phyloP scores from a whole-genome alignment of 2,797 vertebrate species.

The Urocyon cinereoargenteus region DNA sequence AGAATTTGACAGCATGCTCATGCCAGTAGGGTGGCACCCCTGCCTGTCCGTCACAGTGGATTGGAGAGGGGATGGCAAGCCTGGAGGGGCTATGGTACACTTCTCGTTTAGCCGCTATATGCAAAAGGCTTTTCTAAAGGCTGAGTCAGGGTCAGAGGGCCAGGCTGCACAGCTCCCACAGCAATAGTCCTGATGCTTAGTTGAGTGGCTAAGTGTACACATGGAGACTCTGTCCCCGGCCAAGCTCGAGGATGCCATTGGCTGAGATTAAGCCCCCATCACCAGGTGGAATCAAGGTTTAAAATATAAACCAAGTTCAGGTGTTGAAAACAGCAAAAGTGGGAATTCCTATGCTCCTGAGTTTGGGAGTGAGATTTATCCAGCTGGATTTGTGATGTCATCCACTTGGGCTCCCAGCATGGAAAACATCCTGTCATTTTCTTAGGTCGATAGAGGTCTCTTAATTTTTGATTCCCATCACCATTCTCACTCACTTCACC shows the following conservation, averaged over 20 bases:
- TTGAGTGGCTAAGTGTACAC: neutral
- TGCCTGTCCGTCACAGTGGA: neutral
- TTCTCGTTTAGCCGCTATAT: neutral
- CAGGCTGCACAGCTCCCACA: neutral
- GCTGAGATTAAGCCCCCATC: neutral
- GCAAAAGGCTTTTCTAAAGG: neutral
- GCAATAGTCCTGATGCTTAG: accelerated
- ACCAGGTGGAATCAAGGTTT: neutral
- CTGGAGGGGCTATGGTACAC: neutral
- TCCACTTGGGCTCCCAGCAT: accelerated
- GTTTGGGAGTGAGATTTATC: neutral
- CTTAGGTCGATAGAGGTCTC: neutral
- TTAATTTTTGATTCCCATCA: accelerated
- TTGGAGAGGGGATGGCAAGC: neutral
- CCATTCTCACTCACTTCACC: neutral
- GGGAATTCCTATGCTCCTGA: too few relatives aligned
- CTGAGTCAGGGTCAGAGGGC: neutral
- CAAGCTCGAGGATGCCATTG: neutral
- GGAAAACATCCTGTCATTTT: neutral
- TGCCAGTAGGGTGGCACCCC: neutral
- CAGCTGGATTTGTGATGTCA: neutral
- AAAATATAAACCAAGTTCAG: neutral
- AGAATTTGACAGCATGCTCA: neutral
- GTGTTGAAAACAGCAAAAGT: neutral
- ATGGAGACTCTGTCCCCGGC: accelerated